Conservation (phyloP, 2,113 vertebrate genomes). For the Diadophis punctatus region DNA sequence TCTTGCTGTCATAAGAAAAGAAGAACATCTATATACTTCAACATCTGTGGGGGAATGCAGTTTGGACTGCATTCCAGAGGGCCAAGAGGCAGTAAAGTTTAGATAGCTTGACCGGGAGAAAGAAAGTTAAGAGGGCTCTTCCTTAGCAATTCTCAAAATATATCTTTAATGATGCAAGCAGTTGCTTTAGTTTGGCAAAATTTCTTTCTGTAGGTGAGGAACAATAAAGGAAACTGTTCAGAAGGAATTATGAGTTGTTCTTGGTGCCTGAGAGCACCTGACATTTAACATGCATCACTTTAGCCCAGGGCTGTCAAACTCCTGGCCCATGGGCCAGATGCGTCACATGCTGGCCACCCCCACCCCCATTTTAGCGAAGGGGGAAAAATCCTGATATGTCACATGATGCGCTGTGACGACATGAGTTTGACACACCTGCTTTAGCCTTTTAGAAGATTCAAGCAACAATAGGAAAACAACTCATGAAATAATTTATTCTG, state of each 20-base stretch:
- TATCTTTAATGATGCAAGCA: not conserved
- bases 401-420: too few relatives aligned
- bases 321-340: too few relatives aligned
- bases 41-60: not conserved
- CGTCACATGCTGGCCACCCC: too few relatives aligned
- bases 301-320: not conserved
- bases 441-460: not conserved
- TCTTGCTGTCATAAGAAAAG: not conserved
- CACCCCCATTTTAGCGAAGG: too few relatives aligned
- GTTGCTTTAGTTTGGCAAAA: not conserved
- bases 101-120: not conserved
- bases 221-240: not conserved
- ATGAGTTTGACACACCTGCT: not conserved
- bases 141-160: not conserved
- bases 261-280: not conserved
- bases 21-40: not conserved
- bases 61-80: not conserved
- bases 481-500: not conserved
- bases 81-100: not conserved
- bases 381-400: too few relatives aligned
- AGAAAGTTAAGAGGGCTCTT: not conserved
- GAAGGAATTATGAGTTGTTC: not conserved
- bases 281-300: not conserved
- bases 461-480: not conserved
- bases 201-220: not conserved